Base-by-base conservation (phyloP, 2,797 vertebrate species). In the Staurois parvus region DNA sequence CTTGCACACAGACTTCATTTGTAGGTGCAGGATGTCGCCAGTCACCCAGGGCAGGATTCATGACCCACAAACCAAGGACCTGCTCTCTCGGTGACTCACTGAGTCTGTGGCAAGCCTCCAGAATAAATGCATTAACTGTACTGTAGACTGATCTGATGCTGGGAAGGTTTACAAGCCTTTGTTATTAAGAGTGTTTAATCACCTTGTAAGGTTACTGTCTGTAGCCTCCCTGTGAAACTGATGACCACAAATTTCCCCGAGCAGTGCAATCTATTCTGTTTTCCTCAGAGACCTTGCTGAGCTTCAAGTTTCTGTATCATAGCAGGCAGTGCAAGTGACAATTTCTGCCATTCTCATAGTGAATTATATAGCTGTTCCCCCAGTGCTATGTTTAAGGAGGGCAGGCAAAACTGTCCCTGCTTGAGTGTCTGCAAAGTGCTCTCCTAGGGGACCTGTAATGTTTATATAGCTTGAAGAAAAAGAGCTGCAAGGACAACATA, bases 31-130 rank as follows among this genome's bases (percentile, higher is more conserved):
- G 66, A 70, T 28, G 30, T 70, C 68, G n/a, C 34, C 45, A 13
- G 4, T 70, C 67, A 80, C 69, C 69, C 48, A 40, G 52, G 69
- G 34, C 40, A 62, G 37, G 48, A 42, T 62, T 81, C 52, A 13
- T 81, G 52, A 81, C 68, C 79, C 52, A 29, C 79, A 81, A 81
- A 73, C 48, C 52, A 73, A 62, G 69, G 34, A 70, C 29, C 67
- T 80, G 45, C 52, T 34, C 52, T 34, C 67, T 56, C 66, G 6
- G 76, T 45, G 26, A 24, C 78, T 56, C 40, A 21, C 4, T 72
- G 26, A 72, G n/a, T 68, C n/a, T 21, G 48, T 72, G 67, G 68
- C 79, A 59, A 52, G 17, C 52, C 32, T 81, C 32, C 69, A 81
- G 69, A 73, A 73, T 64, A 26, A 62, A 73, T 73, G 69, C 69